These are phyloP conservation scores for Phymanthus crucifer DNA, from an alignment of 92 coral and sea anemone species.

Conservation along the genomic window DNA sequence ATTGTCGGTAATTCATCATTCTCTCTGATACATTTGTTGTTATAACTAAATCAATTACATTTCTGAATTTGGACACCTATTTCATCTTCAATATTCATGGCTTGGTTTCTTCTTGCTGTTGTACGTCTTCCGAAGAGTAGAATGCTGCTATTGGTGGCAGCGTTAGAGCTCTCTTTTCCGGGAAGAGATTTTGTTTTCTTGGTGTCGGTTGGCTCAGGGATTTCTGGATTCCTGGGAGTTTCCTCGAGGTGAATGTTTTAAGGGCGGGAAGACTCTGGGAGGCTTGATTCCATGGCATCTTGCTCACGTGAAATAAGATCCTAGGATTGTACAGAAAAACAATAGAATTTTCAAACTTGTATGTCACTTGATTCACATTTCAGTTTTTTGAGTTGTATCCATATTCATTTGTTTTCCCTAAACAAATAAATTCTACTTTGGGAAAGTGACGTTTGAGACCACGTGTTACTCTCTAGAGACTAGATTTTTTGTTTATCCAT, in stretches of 20 bases:
- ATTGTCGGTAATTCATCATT: not conserved
- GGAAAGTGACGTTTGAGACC: too few relatives aligned
- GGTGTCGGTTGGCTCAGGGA: slow-evolving; percentile 62
- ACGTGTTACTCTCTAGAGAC: too few relatives aligned
- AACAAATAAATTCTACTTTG: too few relatives aligned
- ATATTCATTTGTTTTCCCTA: too few relatives aligned
- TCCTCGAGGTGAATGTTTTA: slow-evolving; percentile 39
- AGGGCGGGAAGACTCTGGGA: slow-evolving; percentile 62
- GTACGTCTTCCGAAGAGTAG: slow-evolving; percentile 52
- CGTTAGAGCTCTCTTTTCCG: slow-evolving; percentile 37
- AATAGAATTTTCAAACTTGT: too few relatives aligned
- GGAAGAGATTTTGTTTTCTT: slow-evolving; percentile 4
- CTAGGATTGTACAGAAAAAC: slow-evolving; percentile 17
- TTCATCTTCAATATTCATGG: slow-evolving; percentile 3
- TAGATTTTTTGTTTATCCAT: too few relatives aligned
- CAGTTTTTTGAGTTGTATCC: too few relatives aligned
- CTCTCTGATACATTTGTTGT: not conserved
- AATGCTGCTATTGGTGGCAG: slow-evolving; percentile 92
- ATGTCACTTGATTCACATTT: too few relatives aligned
- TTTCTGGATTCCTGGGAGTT: slow-evolving; percentile 35
- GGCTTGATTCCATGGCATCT: slow-evolving; percentile 29
- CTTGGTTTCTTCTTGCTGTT: not conserved
- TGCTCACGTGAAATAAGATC: slow-evolving; percentile 35
- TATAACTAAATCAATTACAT: not conserved
- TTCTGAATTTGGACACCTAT: not conserved